phyloP scores from a whole-genome alignment of 1,140 invertebrate genomes.

The Pogonus chalceus region DNA sequence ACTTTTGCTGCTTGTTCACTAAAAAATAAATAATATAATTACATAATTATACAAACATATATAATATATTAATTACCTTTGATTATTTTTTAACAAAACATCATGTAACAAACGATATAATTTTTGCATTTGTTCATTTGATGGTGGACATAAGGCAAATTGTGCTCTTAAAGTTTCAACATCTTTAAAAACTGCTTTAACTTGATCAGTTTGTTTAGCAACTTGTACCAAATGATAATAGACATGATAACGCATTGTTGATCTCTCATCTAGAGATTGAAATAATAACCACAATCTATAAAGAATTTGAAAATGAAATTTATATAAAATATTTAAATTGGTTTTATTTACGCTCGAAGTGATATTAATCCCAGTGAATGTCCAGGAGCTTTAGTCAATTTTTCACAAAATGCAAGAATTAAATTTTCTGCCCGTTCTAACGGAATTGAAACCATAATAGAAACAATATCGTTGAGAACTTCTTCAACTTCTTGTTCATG shows the following conservation, averaged over 20 bases:
- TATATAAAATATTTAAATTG: constrained; percentile 8
- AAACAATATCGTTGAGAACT: constrained; percentile 84
- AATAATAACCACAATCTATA: constrained; percentile 74
- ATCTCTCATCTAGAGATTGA: constrained; percentile 77
- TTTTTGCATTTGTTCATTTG: constrained; percentile 87
- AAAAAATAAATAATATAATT: constrained; percentile 17
- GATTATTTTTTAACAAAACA: constrained; percentile 63
- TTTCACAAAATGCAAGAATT: constrained; percentile 85
- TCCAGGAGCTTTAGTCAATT: constrained; percentile 81
- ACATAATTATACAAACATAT: constrained; percentile 4
- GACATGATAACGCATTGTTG: constrained; percentile 79
- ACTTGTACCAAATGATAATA: constrained; percentile 85
- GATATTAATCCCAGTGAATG: constrained; percentile 71
- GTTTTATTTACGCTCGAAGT: constrained; percentile 69
- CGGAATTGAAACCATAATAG: constrained; percentile 81
- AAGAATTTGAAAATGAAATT: constrained; percentile 18
- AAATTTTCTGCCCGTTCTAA: constrained; percentile 81
- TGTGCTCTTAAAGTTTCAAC: constrained; percentile 75
- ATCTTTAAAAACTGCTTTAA: constrained; percentile 69
- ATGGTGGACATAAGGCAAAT: constrained; percentile 71
- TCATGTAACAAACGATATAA: constrained; percentile 81
- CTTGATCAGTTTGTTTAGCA: constrained; percentile 74
- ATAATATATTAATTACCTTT: constrained; percentile 40
- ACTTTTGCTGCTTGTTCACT: constrained; percentile 88
- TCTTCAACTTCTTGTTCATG: constrained; percentile 72